These are phyloP conservation scores for Troides helena DNA, from an alignment of 2,888 invertebrate genomes.

Conservation along the genomic window DNA sequence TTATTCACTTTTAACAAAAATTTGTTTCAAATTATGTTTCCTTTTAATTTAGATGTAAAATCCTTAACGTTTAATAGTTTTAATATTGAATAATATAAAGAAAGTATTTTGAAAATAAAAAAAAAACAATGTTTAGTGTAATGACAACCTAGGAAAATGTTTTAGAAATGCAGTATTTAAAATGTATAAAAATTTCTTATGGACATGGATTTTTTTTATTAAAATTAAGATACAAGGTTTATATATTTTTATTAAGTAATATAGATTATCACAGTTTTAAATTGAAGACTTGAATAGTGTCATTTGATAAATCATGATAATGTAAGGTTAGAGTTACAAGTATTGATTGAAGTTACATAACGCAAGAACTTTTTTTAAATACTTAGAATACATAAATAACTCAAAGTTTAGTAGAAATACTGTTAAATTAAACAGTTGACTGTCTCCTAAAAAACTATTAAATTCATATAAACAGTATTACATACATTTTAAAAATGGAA, in stretches of 20 bases:
- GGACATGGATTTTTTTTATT: too few species aligned
- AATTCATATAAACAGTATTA: slow-evolving; percentile 5
- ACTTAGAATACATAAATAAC: background rate
- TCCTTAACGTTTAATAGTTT: background rate
- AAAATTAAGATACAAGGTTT: too few species aligned
- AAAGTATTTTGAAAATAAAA: too few species aligned
- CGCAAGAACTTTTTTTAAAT: slow-evolving; percentile 25
- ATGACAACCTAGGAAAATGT: background rate
- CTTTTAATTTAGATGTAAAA: background rate
- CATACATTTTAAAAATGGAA: slow-evolving; percentile 26
- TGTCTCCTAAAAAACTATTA: slow-evolving; percentile 3
- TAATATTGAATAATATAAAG: background rate
- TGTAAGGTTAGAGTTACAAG: slow-evolving; percentile 30
- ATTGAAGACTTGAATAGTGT: background rate
- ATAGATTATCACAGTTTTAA: too few species aligned
- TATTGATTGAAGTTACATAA: slow-evolving; percentile 34
- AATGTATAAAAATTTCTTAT: too few species aligned
- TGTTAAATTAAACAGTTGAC: slow-evolving; percentile 3
- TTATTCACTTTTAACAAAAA: background rate
- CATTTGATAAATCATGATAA: slow-evolving; percentile 24
- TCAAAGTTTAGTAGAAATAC: background rate
- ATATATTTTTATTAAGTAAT: too few species aligned
- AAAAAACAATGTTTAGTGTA: too few species aligned
- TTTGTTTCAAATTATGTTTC: background rate
- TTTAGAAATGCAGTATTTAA: background rate